phyloP scores from a whole-genome alignment of 2,888 invertebrate genomes.

The Scaptomyza polygonia region DNA sequence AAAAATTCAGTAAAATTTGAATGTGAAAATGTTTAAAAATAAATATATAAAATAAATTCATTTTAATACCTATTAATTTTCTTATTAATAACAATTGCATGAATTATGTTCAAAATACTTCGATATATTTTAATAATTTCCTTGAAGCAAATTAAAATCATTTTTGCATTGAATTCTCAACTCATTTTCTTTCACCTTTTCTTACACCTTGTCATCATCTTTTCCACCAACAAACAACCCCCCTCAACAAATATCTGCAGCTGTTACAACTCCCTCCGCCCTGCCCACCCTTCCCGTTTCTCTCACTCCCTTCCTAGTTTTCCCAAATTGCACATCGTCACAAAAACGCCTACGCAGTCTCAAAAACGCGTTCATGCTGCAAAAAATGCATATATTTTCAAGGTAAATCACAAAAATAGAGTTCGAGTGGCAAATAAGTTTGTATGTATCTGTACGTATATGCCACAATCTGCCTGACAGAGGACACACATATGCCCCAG shows the following conservation, averaged over 20 bases:
- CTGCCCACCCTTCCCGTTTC: too few relatives aligned
- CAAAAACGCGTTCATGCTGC: constrained; percentile 29
- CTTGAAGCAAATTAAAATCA: too few relatives aligned
- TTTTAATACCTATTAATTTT: too few relatives aligned
- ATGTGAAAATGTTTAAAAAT: too few relatives aligned
- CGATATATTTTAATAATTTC: too few relatives aligned
- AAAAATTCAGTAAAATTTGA: too few relatives aligned
- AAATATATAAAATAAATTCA: too few relatives aligned
- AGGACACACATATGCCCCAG: constrained; percentile 64
- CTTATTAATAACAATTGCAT: too few relatives aligned
- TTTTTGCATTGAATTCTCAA: too few relatives aligned
- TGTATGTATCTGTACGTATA: constrained; percentile 6
- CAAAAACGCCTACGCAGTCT: constrained; percentile 48
- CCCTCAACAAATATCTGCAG: constrained; percentile 4
- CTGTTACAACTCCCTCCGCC: not conserved
- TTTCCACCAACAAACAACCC: not conserved
- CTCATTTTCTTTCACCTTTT: not conserved
- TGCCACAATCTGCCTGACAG: constrained; percentile 45
- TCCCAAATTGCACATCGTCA: constrained; percentile 41
- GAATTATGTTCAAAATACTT: too few relatives aligned
- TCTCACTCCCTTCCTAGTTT: constrained; percentile 2
- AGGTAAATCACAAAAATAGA: constrained; percentile 75
- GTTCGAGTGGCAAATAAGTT: constrained; percentile 13
- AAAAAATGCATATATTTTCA: constrained; percentile 58
- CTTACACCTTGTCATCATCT: not conserved